Conservation (phyloP, 64 coral and sea anemone species). For the Anthopleura sola region DNA sequence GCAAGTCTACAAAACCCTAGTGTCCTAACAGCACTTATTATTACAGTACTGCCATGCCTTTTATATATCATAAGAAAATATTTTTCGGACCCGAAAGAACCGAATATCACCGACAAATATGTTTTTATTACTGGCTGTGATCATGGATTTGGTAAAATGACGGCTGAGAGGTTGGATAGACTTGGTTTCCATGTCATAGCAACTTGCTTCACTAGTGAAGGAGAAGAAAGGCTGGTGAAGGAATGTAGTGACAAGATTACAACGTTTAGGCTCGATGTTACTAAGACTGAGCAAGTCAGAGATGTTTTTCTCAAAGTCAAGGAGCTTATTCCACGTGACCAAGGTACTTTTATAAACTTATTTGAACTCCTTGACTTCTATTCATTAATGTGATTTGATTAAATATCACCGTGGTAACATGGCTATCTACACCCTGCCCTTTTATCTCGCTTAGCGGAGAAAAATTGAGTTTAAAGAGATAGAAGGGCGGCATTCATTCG, state of each 20-base stretch:
- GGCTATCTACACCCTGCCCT: too few relatives aligned
- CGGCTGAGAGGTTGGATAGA: constrained; percentile 35
- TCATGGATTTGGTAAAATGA: constrained; percentile 41
- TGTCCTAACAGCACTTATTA: not conserved
- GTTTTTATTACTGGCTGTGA: constrained; percentile 58
- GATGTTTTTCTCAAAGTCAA: constrained; percentile 16
- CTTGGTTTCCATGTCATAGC: constrained; percentile 61
- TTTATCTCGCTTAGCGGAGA: too few relatives aligned
- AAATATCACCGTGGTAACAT: not conserved
- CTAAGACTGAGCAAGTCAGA: constrained; percentile 32
- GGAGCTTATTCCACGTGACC: not conserved
- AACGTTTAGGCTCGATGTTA: constrained; percentile 45
- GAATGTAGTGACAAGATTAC: constrained; percentile 25
- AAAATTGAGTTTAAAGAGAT: too few relatives aligned
- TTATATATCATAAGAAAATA: constrained; percentile 13
- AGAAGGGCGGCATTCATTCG: too few relatives aligned
- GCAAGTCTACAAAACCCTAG: not conserved
- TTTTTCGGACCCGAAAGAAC: not conserved
- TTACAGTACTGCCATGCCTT: not conserved
- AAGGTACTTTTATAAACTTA: not conserved
- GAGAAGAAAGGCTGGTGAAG: not conserved
- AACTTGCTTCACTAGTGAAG: constrained; percentile 47
- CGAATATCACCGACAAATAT: constrained; percentile 19
- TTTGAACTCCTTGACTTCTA: not conserved
- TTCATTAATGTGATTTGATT: not conserved